Conservation (phyloP, 2,888 invertebrate genomes). For the Lithosia quadra region DNA sequence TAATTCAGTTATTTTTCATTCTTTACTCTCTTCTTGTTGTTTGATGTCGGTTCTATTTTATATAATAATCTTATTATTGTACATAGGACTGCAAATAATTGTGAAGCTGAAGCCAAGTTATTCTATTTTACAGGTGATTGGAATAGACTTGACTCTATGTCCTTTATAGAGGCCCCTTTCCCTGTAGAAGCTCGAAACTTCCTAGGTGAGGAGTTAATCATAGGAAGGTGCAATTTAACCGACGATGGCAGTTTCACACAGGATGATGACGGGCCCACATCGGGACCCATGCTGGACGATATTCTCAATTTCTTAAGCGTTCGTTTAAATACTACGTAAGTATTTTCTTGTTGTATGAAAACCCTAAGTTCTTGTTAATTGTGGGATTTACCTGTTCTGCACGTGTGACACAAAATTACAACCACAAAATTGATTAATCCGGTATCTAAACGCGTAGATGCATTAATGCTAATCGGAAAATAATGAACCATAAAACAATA, state of each 20-base stretch:
- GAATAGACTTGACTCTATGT: conserved; percentile 70
- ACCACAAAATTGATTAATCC: not conserved
- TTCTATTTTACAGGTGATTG: conserved; percentile 65
- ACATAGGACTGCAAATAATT: too few relatives aligned
- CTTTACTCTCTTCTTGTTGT: too few relatives aligned
- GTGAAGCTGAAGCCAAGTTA: not conserved
- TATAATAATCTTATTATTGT: too few relatives aligned
- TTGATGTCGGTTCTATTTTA: too few relatives aligned
- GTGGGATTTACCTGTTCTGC: not conserved
- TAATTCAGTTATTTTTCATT: too few relatives aligned
- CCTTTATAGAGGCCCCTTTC: conserved; percentile 66
- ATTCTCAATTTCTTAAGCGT: conserved; percentile 77
- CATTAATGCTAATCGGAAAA: not conserved
- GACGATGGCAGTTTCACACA: conserved; percentile 66
- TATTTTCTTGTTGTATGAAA: conserved; percentile 1
- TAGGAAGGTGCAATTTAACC: conserved; percentile 82
- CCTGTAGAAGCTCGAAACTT: conserved; percentile 78
- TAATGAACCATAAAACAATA: not conserved
- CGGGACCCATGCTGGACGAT: conserved; percentile 81
- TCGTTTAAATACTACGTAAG: conserved; percentile 81
- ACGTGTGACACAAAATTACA: not conserved
- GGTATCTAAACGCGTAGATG: not conserved
- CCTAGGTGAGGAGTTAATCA: conserved; percentile 72
- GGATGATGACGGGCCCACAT: conserved; percentile 80
- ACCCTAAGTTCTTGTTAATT: too few relatives aligned